Conservation (phyloP, 2,888 invertebrate genomes). For the Thera obeliscata region DNA sequence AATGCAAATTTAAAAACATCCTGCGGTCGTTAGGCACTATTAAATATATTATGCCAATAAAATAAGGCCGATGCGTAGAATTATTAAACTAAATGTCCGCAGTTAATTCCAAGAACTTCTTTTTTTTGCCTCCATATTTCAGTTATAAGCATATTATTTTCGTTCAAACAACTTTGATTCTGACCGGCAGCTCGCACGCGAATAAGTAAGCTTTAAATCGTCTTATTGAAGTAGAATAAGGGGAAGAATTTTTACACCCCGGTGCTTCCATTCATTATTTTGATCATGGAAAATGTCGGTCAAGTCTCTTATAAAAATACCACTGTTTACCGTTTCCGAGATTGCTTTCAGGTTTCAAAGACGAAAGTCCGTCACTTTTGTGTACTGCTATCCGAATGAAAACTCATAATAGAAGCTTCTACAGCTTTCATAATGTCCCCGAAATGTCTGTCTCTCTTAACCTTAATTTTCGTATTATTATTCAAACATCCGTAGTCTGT, state of each 20-base stretch:
- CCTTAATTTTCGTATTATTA: slow-evolving; percentile 9
- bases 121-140: slow-evolving; percentile 54
- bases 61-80: slow-evolving; percentile 36
- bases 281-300: slow-evolving; percentile 50
- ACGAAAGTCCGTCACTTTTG: slow-evolving; percentile 14
- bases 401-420: neutral
- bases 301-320: slow-evolving; percentile 36
- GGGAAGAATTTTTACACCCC: slow-evolving; percentile 60
- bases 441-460: neutral
- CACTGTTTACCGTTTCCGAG: slow-evolving; percentile 35
- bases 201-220: slow-evolving; percentile 76
- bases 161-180: slow-evolving; percentile 65
- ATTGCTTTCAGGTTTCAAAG: slow-evolving; percentile 36
- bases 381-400: slow-evolving; percentile 13
- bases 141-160: slow-evolving; percentile 59
- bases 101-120: slow-evolving; percentile 53
- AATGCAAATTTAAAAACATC: slow-evolving; percentile 26
- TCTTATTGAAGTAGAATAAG: slow-evolving; percentile 62
- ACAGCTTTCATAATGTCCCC: slow-evolving; percentile 7
- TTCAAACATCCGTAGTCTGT: neutral
- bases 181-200: slow-evolving; percentile 60
- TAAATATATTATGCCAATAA: slow-evolving; percentile 37
- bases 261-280: slow-evolving; percentile 68
- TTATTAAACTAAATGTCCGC: slow-evolving; percentile 49
- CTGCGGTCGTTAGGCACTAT: slow-evolving; percentile 31